Conservation (phyloP, 2,113 vertebrate genomes). For the Leucosticte australis region DNA sequence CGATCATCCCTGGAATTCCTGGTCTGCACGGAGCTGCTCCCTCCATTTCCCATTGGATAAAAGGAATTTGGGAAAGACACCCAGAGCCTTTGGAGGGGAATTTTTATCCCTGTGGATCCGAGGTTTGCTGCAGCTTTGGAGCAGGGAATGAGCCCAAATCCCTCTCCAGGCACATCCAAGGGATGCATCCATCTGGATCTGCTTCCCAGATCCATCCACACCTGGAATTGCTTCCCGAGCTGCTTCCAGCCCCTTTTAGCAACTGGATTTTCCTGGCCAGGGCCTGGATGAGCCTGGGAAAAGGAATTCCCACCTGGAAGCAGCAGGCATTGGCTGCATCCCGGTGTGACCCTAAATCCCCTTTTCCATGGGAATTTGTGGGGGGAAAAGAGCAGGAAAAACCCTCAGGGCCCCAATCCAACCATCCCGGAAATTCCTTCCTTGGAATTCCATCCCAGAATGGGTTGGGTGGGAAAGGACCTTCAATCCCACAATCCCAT, state of each 20-base stretch:
- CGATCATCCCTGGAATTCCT: background rate
- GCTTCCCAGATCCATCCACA: rapidly evolving
- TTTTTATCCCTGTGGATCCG: background rate
- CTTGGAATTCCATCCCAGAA: too few species aligned
- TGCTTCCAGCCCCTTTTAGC: background rate
- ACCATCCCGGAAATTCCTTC: too few species aligned
- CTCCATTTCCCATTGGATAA: background rate
- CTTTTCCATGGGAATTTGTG: too few species aligned
- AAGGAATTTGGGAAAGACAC: background rate
- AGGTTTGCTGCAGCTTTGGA: background rate
- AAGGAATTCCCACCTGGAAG: too few species aligned
- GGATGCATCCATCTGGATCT: background rate
- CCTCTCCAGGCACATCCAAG: background rate
- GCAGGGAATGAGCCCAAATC: background rate
- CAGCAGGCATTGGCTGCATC: too few species aligned
- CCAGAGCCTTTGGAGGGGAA: background rate
- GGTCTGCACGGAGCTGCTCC: rapidly evolving
- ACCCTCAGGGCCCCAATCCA: too few species aligned
- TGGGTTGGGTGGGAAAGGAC: too few species aligned
- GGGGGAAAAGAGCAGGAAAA: too few species aligned
- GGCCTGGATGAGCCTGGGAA: too few species aligned
- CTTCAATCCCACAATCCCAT: too few species aligned
- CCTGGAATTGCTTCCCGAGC: background rate
- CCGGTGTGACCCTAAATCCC: too few species aligned
- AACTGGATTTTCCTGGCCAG: too few species aligned